Percentiles rank a stretch among this genome's conserved stretches.
These are phyloP conservation scores for Hypotaenidia okinawae DNA, from an alignment of 2,797 vertebrate genomes.

Conservation along the genomic window DNA sequence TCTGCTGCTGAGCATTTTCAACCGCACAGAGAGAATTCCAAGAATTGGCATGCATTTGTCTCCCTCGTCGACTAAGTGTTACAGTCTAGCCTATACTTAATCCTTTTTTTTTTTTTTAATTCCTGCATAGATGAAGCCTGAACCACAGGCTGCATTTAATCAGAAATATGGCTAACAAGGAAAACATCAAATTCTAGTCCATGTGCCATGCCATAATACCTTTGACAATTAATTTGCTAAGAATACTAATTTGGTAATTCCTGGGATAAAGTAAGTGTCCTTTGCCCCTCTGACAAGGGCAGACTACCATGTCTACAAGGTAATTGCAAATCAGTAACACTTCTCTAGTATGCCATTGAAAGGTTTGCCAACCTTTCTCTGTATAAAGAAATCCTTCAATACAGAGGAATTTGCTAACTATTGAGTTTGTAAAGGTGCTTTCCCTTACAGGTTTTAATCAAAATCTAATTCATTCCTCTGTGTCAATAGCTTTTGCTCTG, in stretches of 20 bases:
- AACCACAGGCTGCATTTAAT: neutral
- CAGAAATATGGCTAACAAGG: neutral
- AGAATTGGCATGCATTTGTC: conserved; percentile 17
- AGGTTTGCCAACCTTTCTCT: neutral
- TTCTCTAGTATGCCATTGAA: neutral
- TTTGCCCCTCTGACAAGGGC: neutral
- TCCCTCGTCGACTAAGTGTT: neutral
- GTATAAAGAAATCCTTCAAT: neutral
- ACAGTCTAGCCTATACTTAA: neutral
- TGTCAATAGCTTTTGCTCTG: neutral
- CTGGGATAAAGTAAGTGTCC: neutral
- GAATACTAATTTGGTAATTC: neutral
- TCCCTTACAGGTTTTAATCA: neutral
- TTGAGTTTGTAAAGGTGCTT: neutral
- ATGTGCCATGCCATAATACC: accelerated
- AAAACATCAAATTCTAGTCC: neutral
- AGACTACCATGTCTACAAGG: neutral
- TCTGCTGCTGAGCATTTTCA: conserved; percentile 39
- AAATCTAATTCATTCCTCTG: neutral
- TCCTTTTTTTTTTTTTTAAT: neutral
- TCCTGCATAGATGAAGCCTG: neutral
- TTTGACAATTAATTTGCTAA: neutral
- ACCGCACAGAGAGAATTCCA: neutral
- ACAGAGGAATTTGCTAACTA: neutral
- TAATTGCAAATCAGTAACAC: neutral